These are phyloP conservation scores for Alloplasta piceator DNA, from an alignment of 2,888 invertebrate species.

Conservation along the genomic window DNA sequence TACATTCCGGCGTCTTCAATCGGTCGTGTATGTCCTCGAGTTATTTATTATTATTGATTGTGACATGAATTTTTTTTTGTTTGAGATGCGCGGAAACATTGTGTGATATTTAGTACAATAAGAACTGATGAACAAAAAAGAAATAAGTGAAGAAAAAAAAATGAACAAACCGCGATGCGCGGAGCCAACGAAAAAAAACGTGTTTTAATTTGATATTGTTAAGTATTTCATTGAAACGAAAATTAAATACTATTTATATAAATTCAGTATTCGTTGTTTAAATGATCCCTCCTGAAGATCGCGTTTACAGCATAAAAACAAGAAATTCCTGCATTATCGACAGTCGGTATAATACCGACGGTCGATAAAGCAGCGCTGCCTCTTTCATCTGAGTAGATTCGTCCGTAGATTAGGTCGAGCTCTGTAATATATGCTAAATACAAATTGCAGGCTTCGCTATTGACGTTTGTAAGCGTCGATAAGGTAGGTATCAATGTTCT, in stretches of 20 bases:
- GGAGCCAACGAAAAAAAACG: conserved; percentile 32
- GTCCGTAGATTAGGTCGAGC: no score
- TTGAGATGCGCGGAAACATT: conserved; percentile 67
- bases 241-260: conserved; percentile 78
- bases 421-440: no score
- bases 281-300: no score
- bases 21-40: conserved; percentile 54
- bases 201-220: conserved; percentile 71
- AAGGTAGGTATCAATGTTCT: no score
- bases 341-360: no score
- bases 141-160: conserved; percentile 61
- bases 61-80: conserved; percentile 48
- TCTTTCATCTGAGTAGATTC: no score
- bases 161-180: conserved; percentile 53
- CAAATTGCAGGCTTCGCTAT: no score
- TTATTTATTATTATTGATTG: conserved; percentile 62
- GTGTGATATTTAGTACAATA: conserved; percentile 79
- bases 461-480: no score
- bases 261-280: conserved; percentile 57
- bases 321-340: no score
- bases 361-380: no score
- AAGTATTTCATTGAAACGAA: conserved; percentile 79
- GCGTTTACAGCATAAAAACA: no score
- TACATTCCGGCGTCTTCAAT: conserved; percentile 46
- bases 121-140: conserved; percentile 52